Evolutionary conservation across 2,888 invertebrate genomes (phyloP).

Genomic region (Tachina fera): DNA sequence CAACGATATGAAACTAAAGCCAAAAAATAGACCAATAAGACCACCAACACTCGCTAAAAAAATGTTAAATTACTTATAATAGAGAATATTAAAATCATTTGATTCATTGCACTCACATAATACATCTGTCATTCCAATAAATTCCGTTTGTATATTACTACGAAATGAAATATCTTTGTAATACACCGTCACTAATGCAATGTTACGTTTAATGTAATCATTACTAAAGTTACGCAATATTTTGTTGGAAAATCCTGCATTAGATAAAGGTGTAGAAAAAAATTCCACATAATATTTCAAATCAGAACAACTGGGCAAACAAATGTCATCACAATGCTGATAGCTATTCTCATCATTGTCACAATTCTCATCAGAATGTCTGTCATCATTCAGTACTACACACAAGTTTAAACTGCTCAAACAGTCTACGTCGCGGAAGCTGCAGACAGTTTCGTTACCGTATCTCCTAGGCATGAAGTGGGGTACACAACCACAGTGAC

Average conservation of each 20-base stretch:
- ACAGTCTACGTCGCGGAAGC: slow-evolving; percentile 87
- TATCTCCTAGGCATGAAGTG: slow-evolving; percentile 84
- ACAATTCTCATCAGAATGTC: not conserved
- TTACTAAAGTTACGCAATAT: slow-evolving; percentile 67
- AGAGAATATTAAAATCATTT: not conserved
- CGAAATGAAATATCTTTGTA: slow-evolving; percentile 88
- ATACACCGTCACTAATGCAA: slow-evolving; percentile 88
- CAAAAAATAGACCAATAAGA: slow-evolving; percentile 89
- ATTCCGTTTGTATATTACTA: slow-evolving; percentile 88
- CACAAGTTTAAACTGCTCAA: slow-evolving; percentile 59
- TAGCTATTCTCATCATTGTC: slow-evolving; percentile 41
- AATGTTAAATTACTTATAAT: not conserved
- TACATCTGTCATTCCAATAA: slow-evolving; percentile 91
- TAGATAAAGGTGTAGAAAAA: slow-evolving; percentile 84
- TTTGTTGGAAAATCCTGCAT: slow-evolving; percentile 69
- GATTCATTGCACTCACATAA: slow-evolving; percentile 85
- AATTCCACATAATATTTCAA: slow-evolving; percentile 86
- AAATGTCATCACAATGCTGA: slow-evolving; percentile 82
- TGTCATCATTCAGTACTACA: not conserved
- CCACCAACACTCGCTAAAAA: slow-evolving; percentile 91
- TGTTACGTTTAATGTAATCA: slow-evolving; percentile 83
- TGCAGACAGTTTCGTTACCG: slow-evolving; percentile 87
- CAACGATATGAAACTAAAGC: slow-evolving; percentile 90
- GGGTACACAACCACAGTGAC: slow-evolving; percentile 74
- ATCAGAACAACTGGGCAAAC: slow-evolving; percentile 88